Evolutionary conservation across 2,113 vertebrate genomes (phyloP), one percentile per base, ranked within the genome.

Genomic region (Tichodroma muraria): DNA sequence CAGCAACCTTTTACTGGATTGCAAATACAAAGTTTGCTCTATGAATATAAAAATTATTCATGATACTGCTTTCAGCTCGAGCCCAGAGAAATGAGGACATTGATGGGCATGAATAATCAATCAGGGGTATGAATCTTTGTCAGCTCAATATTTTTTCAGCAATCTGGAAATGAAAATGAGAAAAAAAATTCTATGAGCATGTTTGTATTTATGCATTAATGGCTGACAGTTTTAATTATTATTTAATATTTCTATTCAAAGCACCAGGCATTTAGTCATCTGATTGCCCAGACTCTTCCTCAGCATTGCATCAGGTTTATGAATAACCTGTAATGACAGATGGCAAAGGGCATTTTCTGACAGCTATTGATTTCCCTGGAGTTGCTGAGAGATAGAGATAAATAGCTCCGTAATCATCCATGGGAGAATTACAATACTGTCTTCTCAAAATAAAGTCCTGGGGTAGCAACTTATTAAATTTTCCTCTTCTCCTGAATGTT

Each of bases 51-150:
- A 89, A 90, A 54, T 42, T 73, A 70, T 80, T 93, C 28, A 80
- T 66, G 12, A 45, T 87, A 13, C 27, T 13, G 23, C 72, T 82
- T 91, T 83, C 82, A 73, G 49, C 64, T 88, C 8, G 6, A 95
- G 59, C 23, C 54, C 42, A 54, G 59, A 88, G 63, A 91, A 82
- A 80, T 49, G 30, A 85, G 60, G 70, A 64, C 71, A 37, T 45
- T 92, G 79, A 80, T 70, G 72, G 60, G 64, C 79, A 83, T 88
- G 76, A 91, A 83, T 91, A 90, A 95, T 88, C 88, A 70, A 49
- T 72, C 77, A 68, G 44, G 59, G 28, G 4, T 45, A 31, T 49
- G 38, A 75, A 35, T 88, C 75, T 91, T 80, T 59, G 50, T 70
- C 85, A 91, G 23, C 68, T 83, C 73, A 82, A 21, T 83, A 56